A percentile compares a stretch with the other conserved stretches of the same genome.
These are phyloP conservation scores for Echeneis naucrates DNA, from an alignment of 2,797 vertebrate genomes.

Conservation along the genomic window DNA sequence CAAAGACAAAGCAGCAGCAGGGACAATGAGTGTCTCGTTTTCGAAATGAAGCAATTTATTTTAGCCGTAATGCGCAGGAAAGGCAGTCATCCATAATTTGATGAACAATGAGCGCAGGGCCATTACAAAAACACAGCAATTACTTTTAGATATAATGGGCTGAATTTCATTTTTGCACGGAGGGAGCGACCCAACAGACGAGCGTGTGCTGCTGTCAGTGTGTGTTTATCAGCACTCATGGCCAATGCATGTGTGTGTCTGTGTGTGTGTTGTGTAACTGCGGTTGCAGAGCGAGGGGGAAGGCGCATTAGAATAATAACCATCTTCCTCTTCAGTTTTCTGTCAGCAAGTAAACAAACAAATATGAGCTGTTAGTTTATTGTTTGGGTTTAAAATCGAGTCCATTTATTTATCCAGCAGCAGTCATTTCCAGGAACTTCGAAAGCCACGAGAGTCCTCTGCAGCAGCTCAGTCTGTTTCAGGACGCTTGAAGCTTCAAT, in stretches of 20 bases:
- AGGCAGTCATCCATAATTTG: slow-evolving; percentile 52
- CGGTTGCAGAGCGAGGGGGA: slow-evolving; percentile 6
- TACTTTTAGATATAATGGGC: slow-evolving; percentile 54
- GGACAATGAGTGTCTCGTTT: slow-evolving; percentile 28
- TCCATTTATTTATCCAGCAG: no score
- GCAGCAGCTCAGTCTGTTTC: no score
- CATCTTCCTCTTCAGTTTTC: not conserved
- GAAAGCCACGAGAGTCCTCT: no score
- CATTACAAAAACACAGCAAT: slow-evolving; percentile 55
- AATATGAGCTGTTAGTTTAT: no score
- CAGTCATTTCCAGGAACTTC: no score
- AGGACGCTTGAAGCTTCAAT: no score
- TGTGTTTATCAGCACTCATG: not conserved
- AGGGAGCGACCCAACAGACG: slow-evolving; percentile 2
- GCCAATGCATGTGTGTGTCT: slow-evolving; percentile 2
- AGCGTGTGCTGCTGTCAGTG: not conserved
- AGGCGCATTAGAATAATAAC: slow-evolving; percentile 25
- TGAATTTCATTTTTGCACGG: slow-evolving; percentile 18
- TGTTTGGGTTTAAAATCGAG: no score
- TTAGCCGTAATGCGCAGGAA: slow-evolving; percentile 27
- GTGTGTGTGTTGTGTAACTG: slow-evolving; percentile 11
- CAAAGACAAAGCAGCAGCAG: slow-evolving; percentile 29
- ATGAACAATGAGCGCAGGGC: slow-evolving; percentile 42
- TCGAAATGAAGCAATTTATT: slow-evolving; percentile 59
- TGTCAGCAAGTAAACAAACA: no score